Conservation (phyloP, 1,140 invertebrate genomes). For the Calliopsis andreniformis region DNA sequence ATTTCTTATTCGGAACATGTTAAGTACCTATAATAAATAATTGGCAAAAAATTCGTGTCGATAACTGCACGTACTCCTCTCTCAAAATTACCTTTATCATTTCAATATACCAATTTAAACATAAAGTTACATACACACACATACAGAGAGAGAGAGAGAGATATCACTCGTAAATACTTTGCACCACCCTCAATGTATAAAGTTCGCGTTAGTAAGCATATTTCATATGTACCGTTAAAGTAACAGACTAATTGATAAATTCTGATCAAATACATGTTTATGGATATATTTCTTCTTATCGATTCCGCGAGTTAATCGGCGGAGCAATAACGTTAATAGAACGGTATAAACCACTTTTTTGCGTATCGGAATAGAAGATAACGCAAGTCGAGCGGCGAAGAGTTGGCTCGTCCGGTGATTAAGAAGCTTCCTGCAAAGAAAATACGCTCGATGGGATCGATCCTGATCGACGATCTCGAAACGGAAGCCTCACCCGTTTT, state of each 20-base stretch:
- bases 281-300: not conserved
- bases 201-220: too few species aligned
- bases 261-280: not conserved
- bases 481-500: constrained; percentile 63
- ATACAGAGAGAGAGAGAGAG: too few species aligned
- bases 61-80: too few species aligned
- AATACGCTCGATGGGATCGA: constrained; percentile 44
- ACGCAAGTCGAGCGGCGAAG: not conserved
- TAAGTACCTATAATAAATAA: too few species aligned
- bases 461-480: constrained; percentile 56
- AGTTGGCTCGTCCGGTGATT: constrained; percentile 39
- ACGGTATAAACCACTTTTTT: constrained; percentile 27
- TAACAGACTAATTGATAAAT: not conserved
- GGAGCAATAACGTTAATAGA: constrained; percentile 5
- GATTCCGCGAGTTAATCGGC: not conserved
- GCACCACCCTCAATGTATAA: too few species aligned
- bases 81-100: too few species aligned
- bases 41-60: too few species aligned
- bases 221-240: not conserved
- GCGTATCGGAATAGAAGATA: not conserved
- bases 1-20: too few species aligned
- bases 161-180: too few species aligned
- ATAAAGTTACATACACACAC: too few species aligned
- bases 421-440: constrained; percentile 37
- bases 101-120: too few species aligned